Evolutionary conservation across 2,113 vertebrate genomes (phyloP).

Genomic region (Lates calcarifer): DNA sequence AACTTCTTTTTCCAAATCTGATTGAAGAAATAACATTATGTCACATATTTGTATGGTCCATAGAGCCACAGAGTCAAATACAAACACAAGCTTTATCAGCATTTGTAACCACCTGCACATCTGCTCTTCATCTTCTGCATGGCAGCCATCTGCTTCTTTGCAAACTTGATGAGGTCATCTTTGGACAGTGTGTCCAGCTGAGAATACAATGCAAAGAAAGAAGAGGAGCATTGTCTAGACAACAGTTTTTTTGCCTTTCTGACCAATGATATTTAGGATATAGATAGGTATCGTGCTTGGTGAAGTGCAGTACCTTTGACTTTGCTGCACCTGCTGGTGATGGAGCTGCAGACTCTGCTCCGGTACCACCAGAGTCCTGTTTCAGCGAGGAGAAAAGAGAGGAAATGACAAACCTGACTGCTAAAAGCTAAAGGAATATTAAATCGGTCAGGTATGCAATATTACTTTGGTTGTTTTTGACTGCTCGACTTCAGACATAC

Average conservation of each 20-base stretch:
- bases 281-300: background rate
- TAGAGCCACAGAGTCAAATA: background rate
- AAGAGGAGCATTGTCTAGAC: background rate
- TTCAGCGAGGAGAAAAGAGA: background rate
- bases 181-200: constrained; percentile 94
- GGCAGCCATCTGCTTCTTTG: constrained; percentile 94
- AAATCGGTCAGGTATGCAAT: background rate
- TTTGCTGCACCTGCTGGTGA: constrained; percentile 69
- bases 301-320: constrained; percentile 72
- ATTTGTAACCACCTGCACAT: constrained; percentile 87
- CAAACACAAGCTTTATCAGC: background rate
- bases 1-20: constrained; percentile 94
- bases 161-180: constrained; percentile 98
- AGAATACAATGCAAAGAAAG: background rate
- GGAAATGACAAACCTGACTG: background rate
- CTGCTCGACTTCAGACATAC: background rate
- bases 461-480: background rate
- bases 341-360: constrained; percentile 60
- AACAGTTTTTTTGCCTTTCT: background rate
- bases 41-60: background rate
- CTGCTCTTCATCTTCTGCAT: constrained; percentile 93
- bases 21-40: constrained; percentile 19
- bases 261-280: background rate
- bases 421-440: background rate
- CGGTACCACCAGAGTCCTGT: constrained; percentile 68